Evolutionary conservation across 2,797 vertebrate species (phyloP).

Genomic region (Pipistrellus pipistrellus): DNA sequence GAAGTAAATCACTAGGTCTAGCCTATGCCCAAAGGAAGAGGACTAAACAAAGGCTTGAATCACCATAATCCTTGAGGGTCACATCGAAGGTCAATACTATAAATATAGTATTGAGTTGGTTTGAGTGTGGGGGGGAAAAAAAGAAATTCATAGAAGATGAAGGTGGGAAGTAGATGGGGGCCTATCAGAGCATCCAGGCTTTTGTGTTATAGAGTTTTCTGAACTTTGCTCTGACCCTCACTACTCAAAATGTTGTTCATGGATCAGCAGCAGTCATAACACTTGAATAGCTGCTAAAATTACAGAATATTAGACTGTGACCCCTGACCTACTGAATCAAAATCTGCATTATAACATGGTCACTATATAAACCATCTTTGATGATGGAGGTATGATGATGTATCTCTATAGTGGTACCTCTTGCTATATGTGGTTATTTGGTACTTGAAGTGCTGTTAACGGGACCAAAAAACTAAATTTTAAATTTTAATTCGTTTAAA

Average conservation of each 20-base stretch:
- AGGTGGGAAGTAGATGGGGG: not conserved
- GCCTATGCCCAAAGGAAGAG: not conserved
- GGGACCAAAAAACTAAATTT: conserved; percentile 36
- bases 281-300: not conserved
- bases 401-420: conserved; percentile 30
- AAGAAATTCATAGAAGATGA: not conserved
- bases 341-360: conserved; percentile 4
- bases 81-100: conserved; percentile 8
- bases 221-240: not conserved
- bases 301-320: not conserved
- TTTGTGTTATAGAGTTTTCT: not conserved
- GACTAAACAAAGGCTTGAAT: not conserved
- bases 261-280: not conserved
- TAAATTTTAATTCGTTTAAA: conserved; percentile 49
- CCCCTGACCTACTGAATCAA: not conserved
- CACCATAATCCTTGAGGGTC: not conserved
- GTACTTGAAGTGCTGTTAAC: conserved; percentile 8
- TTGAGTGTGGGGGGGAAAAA: not conserved
- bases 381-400: not conserved
- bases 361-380: conserved; percentile 22
- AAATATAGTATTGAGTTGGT: not conserved
- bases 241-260: conserved; percentile 23
- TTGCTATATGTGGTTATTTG: not conserved
- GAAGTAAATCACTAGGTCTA: not conserved
- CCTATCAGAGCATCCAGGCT: not conserved